Evolutionary conservation across 2,113 vertebrate genomes (phyloP).

Genomic region (Podarcis muralis): DNA sequence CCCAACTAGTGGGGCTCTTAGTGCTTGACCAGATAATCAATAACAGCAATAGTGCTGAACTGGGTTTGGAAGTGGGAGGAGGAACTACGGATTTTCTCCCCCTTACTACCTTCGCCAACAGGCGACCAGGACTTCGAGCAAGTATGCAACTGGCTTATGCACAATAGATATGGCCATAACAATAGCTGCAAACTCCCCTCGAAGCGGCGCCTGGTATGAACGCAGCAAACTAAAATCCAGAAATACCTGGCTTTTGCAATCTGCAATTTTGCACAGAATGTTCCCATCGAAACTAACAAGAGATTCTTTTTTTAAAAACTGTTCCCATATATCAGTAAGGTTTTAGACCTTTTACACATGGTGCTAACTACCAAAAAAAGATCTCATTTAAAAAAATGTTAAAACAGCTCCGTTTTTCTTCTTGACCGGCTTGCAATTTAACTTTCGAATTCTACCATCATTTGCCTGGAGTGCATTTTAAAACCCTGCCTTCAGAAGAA

Average conservation of each 20-base stretch:
- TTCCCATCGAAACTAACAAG: background rate
- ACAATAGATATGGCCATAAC: background rate
- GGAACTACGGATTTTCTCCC: background rate
- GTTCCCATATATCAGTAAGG: background rate
- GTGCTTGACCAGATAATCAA: background rate
- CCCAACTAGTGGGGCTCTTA: background rate
- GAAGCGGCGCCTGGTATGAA: background rate
- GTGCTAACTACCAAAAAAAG: conserved; percentile 52
- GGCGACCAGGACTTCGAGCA: no score
- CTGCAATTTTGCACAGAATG: background rate
- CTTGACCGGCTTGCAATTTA: conserved; percentile 32
- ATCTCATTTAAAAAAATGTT: conserved; percentile 48
- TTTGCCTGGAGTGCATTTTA: conserved; percentile 76
- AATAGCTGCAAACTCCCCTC: background rate
- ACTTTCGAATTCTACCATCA: conserved; percentile 72
- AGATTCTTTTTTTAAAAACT: background rate
- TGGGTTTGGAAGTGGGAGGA: background rate
- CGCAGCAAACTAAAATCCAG: no score
- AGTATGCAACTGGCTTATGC: background rate
- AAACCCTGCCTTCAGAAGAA: conserved; percentile 30
- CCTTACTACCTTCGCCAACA: background rate
- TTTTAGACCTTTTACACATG: background rate
- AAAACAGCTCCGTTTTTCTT: conserved; percentile 53
- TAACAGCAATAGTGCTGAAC: background rate
- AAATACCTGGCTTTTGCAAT: background rate